Evolutionary conservation across 2,888 invertebrate species (phyloP), one percentile per base, ranked within the genome.

Genomic region (Desoria tigrina): DNA sequence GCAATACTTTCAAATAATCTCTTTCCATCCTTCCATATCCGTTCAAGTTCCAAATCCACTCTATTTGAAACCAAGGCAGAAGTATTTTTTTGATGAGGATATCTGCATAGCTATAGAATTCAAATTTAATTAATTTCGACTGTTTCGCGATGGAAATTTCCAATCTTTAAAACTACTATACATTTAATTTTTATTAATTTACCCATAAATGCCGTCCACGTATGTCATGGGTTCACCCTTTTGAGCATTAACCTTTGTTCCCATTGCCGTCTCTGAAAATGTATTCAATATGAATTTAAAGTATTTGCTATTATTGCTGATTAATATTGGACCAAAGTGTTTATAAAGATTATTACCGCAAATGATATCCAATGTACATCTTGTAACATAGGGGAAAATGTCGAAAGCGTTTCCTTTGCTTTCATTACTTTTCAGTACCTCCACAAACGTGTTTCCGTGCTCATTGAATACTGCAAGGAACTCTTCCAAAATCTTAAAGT

Each of bases 231-330:
- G 84, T 9, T 82, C 82, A 77, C 88, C 82, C 81, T 81, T 27
- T 79, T 92, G 91, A 0, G 91, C 90, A 77, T 89, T 83, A 0
- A 90, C 81, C 28, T 85, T 84, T 11, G 86, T 85, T 0, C 92
- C 93, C 92, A 94, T 94, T 14, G 93, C 89, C 4, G 90, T 88
- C 81, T 93, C 92, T 90, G 18, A 16, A 49, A 7, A n/a, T n/a
- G 7, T n/a, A 51, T 51, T 24, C 11, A 51, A 51, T 28, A 21
- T 7, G 42, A 16, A 42, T 55, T 59, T 32, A 3, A 53, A 26
- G 24, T 21, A 32, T 42, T n/a, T 42, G n/a, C 3, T 45, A n/a
- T n/a, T 55, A n/a, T n/a, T n/a, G n/a, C n/a, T n/a, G n/a, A n/a
- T n/a, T n/a, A n/a, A n/a, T n/a, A n/a, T n/a, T n/a, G n/a, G n/a